phyloP scores from a whole-genome alignment of 2,113 vertebrate species.

The Pelecanoides urinatrix region DNA sequence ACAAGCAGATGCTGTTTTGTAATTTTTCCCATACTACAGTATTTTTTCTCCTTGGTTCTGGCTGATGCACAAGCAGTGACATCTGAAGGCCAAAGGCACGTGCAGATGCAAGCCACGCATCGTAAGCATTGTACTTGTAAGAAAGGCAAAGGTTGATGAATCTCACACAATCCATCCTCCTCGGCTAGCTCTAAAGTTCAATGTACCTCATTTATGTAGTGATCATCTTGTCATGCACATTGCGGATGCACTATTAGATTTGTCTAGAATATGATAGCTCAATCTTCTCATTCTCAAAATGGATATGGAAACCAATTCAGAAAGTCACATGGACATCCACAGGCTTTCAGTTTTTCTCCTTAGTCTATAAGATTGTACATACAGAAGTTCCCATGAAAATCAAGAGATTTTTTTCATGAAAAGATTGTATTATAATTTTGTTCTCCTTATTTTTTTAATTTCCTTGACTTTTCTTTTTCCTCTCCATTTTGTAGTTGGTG shows the following conservation, averaged over 20 bases:
- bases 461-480: background rate
- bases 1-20: background rate
- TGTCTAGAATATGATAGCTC: background rate
- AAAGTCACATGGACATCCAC: background rate
- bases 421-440: background rate
- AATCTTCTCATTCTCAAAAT: background rate
- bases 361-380: background rate
- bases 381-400: background rate
- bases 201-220: background rate
- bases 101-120: background rate
- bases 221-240: background rate
- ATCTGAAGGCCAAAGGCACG: background rate
- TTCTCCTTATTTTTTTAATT: background rate
- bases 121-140: rapidly evolving
- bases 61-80: background rate
- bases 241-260: background rate
- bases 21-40: background rate
- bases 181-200: background rate
- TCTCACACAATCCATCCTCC: background rate
- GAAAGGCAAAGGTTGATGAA: background rate
- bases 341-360: background rate
- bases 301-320: background rate
- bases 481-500: background rate
- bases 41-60: background rate
- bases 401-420: rapidly evolving